Evolutionary conservation across 2,888 invertebrate genomes (phyloP), one percentile per base, ranked within the genome.

Genomic region (Lomographa bimaculata): DNA sequence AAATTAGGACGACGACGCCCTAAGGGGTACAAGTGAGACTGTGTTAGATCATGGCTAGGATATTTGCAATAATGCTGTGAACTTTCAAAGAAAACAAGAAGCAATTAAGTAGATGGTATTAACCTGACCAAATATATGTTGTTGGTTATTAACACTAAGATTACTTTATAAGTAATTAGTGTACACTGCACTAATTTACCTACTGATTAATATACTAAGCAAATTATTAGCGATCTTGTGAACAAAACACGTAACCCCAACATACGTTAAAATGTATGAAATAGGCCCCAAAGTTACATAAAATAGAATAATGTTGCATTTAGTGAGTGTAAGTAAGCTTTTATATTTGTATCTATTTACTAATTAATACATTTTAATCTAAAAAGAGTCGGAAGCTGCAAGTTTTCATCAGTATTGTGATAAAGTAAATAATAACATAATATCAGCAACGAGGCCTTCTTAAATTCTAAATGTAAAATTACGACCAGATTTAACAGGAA

Each of bases 371-470:
- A 27, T 7, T 1, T 5, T 27, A 9, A 50, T 50, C 16, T 43
- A 33, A 36, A 45, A 44, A 26, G 17, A 20, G n/a, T n/a, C n/a
- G n/a, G n/a, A n/a, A n/a, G n/a, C n/a, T n/a, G n/a, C n/a, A n/a
- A n/a, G n/a, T n/a, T 8, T 24, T 12, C 38, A 26, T 26, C 7
- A 5, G 5, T 14, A 23, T 18, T 29, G 54, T 59, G 52, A 53
- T 59, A 60, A 50, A 44, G 54, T n/a, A n/a, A n/a, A n/a, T n/a
- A 50, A 7, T 12, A 9, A 36, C 32, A 43, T 35, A 50, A 52
- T 51, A 57, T 57, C 55, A 47, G 24, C 19, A 45, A 45, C 8
- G 53, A 42, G 55, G 54, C 57, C 60, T 62, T n/a, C n/a, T n/a
- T n/a, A n/a, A n/a, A n/a, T n/a, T n/a, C n/a, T n/a, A n/a, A n/a